Percentiles rank a stretch among this genome's conserved stretches.
Conservation (phyloP, 2,797 vertebrate genomes). For the Propithecus deckenii region DNA sequence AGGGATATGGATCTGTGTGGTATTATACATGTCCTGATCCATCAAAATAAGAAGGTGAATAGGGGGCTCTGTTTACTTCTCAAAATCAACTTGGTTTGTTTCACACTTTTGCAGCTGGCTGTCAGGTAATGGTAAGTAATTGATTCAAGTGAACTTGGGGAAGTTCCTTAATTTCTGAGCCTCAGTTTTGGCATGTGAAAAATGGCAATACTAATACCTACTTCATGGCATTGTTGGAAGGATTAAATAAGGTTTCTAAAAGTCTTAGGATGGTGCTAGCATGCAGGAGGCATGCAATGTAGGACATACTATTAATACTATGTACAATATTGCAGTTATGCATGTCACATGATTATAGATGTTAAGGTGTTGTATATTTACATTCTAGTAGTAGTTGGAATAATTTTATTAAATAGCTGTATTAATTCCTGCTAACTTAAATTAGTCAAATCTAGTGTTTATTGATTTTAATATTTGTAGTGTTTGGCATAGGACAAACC, state of each 20-base stretch:
- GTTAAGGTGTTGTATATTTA: background rate
- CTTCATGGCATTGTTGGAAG: background rate
- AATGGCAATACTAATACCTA: background rate
- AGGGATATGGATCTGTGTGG: background rate
- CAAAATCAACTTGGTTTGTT: background rate
- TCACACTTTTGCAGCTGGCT: background rate
- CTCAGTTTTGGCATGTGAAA: background rate
- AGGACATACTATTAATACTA: background rate
- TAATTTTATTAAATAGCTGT: background rate
- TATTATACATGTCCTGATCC: background rate
- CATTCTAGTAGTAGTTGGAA: background rate
- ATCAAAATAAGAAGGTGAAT: background rate
- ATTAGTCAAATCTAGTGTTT: background rate
- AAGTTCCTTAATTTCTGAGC: background rate
- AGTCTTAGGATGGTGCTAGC: background rate
- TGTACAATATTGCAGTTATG: background rate
- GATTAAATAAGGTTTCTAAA: background rate
- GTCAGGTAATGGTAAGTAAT: background rate
- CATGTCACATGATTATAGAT: background rate
- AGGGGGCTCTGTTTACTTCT: background rate
- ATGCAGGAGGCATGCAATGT: background rate
- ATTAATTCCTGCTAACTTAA: background rate
- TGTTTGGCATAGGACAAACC: background rate
- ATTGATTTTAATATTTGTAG: background rate
- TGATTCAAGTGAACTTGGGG: background rate